phyloP scores from a whole-genome alignment of 2,113 vertebrate genomes.

The Archocentrus centrarchus region DNA sequence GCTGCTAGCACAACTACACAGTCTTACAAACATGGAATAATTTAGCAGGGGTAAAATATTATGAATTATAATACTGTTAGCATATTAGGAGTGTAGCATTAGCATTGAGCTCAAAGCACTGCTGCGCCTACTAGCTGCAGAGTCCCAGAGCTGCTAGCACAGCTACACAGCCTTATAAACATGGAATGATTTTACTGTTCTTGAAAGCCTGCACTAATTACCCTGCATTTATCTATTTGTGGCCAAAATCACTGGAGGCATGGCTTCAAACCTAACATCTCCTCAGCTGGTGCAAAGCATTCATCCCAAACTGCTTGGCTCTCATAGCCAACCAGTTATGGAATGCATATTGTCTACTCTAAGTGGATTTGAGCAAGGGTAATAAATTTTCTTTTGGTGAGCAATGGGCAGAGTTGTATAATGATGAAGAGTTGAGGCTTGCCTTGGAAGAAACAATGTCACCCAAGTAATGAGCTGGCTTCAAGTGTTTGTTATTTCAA shows the following conservation, averaged over 20 bases:
- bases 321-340: slow-evolving; percentile 80
- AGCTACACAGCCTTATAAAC: background rate
- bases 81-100: background rate
- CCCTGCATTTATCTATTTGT: slow-evolving; percentile 20
- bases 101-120: background rate
- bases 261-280: slow-evolving; percentile 47
- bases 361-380: slow-evolving; percentile 84
- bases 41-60: background rate
- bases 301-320: slow-evolving; percentile 74
- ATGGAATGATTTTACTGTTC: background rate
- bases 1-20: background rate
- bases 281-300: slow-evolving; percentile 56
- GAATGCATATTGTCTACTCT: slow-evolving; percentile 87
- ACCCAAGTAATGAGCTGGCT: slow-evolving; percentile 75
- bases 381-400: slow-evolving; percentile 89
- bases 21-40: background rate
- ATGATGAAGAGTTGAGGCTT: slow-evolving; percentile 90
- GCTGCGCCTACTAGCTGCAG: background rate
- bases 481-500: slow-evolving; percentile 86
- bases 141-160: background rate
- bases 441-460: slow-evolving; percentile 86
- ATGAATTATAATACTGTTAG: too few species aligned
- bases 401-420: slow-evolving; percentile 85
- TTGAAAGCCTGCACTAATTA: background rate
- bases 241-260: slow-evolving; percentile 6